These are phyloP conservation scores for Babyrousa celebensis DNA, from an alignment of 2,797 vertebrate species.

Conservation along the genomic window DNA sequence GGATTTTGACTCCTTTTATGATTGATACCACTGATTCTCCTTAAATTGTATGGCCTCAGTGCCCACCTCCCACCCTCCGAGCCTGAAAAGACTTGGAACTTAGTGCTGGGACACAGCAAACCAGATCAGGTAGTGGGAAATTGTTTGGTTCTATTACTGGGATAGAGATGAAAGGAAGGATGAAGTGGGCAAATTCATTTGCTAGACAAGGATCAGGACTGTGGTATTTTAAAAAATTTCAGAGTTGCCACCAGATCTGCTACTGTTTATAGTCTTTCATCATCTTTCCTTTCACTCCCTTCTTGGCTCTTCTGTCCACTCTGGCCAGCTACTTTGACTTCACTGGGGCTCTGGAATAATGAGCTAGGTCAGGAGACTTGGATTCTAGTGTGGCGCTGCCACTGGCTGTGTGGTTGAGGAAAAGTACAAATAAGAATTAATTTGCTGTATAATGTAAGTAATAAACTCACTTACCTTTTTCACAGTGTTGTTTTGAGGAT, in stretches of 20 bases:
- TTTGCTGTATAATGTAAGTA: not conserved
- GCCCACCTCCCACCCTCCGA: not conserved
- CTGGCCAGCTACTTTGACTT: slow-evolving; percentile 43
- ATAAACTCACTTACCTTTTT: not conserved
- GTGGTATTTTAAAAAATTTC: not conserved
- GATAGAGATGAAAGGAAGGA: not conserved
- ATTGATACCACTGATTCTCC: not conserved
- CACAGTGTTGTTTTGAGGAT: slow-evolving; percentile 25
- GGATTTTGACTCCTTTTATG: not conserved
- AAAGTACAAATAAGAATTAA: slow-evolving; percentile 15
- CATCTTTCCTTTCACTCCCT: not conserved
- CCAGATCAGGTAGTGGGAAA: not conserved
- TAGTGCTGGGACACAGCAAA: not conserved
- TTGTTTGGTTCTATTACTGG: not conserved
- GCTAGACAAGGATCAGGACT: not conserved
- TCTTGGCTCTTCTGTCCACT: slow-evolving; percentile 11
- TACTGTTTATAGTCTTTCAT: not conserved
- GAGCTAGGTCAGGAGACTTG: not conserved
- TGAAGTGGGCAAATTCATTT: not conserved
- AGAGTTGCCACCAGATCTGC: not conserved
- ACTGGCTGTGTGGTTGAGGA: not conserved
- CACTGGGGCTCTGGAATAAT: slow-evolving; percentile 1
- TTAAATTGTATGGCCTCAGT: not conserved
- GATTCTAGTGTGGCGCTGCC: not conserved
- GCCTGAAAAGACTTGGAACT: not conserved